Base-by-base conservation (phyloP, 2,113 vertebrate genomes). In the Anas platyrhynchos region DNA sequence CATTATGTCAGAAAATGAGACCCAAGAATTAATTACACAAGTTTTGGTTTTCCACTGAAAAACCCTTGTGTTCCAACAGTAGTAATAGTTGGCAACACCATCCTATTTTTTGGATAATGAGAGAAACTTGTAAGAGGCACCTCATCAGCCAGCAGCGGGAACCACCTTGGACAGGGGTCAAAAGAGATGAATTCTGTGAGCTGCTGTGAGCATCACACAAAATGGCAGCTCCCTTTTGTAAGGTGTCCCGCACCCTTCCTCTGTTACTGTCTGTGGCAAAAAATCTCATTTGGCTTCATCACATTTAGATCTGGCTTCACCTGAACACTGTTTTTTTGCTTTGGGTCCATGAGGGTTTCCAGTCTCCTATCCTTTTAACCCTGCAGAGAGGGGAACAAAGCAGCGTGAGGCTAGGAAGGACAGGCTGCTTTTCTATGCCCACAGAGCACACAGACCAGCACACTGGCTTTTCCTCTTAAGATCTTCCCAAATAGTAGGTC, bases 91-190 rank as follows among this genome's bases (percentile, higher is more conserved):
- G 44, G 54, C 54, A 65, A 74, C 0, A 1, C 16, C 16, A 25
- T 34, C 63, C 16, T 59, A 41, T 59, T 86, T 83, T 62, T 55
- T 1, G 1, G 32, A 50, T 34, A 44, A n/a, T 61, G 52, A 86
- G 62, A 62, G 13, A 76, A 52, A 21, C 7, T 48, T 41, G 11
- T 34, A 80, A 76, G 67, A 17, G 32, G 52, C 29, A 17, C 8
- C 22, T 13, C 3, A 1, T 22, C 58, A 86, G 26, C 29, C 38
- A 75, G 32, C 62, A 85, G 68, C 27, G 23, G 58, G 41, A 80
- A 32, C 52, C 58, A 3, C 32, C 34, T 54, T 0, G 1, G 44
- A 17, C 1, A 2, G 54, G 32, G 48, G 23, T 50, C 12, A 50
- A 74, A 77, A 69, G 21, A 77, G 84, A 50, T 15, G 8, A 29